Evolutionary conservation across 2,888 invertebrate genomes (phyloP), one percentile per base, ranked within the genome.

Genomic region (Drosophila subsilvestris): DNA sequence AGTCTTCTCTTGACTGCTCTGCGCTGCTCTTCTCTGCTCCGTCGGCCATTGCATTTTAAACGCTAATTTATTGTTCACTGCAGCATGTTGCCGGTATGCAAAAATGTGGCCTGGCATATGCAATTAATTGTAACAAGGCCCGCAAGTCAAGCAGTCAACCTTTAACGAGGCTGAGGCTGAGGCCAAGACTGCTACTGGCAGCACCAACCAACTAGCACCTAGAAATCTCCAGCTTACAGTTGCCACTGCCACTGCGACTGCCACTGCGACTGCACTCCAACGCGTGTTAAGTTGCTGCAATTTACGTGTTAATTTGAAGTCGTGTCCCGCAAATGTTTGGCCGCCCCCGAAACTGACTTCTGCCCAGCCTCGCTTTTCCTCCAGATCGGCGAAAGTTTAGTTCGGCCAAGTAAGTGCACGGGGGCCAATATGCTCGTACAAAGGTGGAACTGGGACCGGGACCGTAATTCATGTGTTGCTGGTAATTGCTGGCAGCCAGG

Each of bases 31-130:
- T 48, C 14, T 56, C 37, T 57, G 57, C 61, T 47, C 32, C 57
- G 55, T 55, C 47, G 45, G 57, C 53, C 79, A 88, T 87, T 85
- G 89, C 88, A 81, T 82, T 89, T 85, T 85, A 85, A 82, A 82
- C 80, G 83, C 89, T 85, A 85, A 85, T 85, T 89, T 87, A 87
- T 89, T 87, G 89, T 89, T 87, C 81, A 85, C 86, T 85, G 79
- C 89, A 87, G 71, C 89, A 87, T 87, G 84, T 82, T 89, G 89
- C 80, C 77, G 82, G 82, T 83, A 83, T 83, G 87, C 83, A 87
- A 83, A 83, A 83, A 83, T 85, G 85, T 61, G 67, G 65, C 77
- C 82, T 78, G 80, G 80, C 85, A 87, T 87, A 87, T 81, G 80
- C 83, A 83, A 87, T 87, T 83, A 87, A 83, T 83, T 87, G 83